Percentiles rank a stretch among this genome's conserved stretches.
Evolutionary conservation across 1,140 invertebrate species (phyloP).

Genomic region (Solenopsis fugax): DNA sequence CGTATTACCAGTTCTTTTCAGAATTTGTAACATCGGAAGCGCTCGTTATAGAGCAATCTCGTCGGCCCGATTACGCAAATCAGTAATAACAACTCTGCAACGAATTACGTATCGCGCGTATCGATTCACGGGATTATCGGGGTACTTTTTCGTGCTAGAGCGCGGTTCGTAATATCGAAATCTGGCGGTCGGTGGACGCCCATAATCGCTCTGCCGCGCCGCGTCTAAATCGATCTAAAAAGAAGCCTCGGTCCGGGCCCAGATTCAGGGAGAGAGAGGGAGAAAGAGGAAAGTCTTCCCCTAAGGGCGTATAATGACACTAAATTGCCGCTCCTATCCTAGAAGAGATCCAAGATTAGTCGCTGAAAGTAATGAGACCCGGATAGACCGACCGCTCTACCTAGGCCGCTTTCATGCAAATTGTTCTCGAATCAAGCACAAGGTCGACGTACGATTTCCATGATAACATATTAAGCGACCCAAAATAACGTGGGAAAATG

Average conservation of each 20-base stretch:
- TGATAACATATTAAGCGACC: constrained; percentile 9
- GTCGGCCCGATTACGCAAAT: constrained; percentile 71
- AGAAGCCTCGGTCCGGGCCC: constrained; percentile 63
- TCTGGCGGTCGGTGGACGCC: constrained; percentile 73
- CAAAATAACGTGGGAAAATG: constrained; percentile 16
- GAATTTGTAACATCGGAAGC: constrained; percentile 40
- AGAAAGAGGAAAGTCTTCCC: constrained; percentile 73
- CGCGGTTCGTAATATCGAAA: constrained; percentile 71
- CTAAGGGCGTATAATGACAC: constrained; percentile 84
- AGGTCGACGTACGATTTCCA: constrained; percentile 65
- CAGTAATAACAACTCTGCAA: constrained; percentile 70
- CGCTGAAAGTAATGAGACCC: constrained; percentile 54
- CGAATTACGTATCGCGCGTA: constrained; percentile 70
- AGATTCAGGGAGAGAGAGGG: constrained; percentile 64
- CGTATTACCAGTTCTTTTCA: constrained; percentile 11
- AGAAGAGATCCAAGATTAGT: constrained; percentile 77
- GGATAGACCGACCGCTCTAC: constrained; percentile 51
- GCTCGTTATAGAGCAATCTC: constrained; percentile 52
- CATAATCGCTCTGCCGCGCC: constrained; percentile 77
- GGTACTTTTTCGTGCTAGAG: constrained; percentile 67
- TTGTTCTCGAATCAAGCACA: constrained; percentile 62
- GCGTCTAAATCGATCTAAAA: constrained; percentile 80
- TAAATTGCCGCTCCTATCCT: constrained; percentile 82
- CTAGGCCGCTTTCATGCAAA: constrained; percentile 69
- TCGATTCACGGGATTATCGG: constrained; percentile 64